Percentiles rank a stretch among this genome's conserved stretches.
phyloP scores from a whole-genome alignment of 2,888 invertebrate genomes.

The Tipula unca region DNA sequence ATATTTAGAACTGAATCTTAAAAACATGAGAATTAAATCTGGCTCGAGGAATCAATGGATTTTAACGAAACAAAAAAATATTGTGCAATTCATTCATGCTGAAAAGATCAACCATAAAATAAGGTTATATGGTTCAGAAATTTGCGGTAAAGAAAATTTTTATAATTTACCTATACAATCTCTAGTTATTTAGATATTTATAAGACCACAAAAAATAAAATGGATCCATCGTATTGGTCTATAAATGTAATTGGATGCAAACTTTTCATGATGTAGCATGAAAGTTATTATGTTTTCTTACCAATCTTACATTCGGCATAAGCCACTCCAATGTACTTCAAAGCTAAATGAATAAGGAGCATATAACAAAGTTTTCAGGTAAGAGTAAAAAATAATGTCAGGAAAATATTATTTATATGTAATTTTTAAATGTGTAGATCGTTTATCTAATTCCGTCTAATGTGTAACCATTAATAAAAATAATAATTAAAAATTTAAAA shows the following conservation, averaged over 20 bases:
- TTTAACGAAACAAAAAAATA: neutral
- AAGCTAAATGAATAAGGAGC: neutral
- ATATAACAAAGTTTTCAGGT: neutral
- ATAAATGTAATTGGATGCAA: neutral
- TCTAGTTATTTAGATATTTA: neutral
- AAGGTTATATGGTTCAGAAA: neutral
- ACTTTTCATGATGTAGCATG: neutral
- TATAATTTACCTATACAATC: neutral
- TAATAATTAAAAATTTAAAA: no score
- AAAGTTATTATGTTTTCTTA: neutral
- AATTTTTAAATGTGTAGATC: no score
- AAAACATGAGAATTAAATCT: neutral
- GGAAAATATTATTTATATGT: no score
- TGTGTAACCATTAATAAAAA: neutral
- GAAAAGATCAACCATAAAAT: neutral
- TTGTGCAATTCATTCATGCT: neutral
- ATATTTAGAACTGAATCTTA: neutral
- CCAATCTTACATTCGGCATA: neutral
- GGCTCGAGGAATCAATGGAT: neutral
- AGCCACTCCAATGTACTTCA: no score
- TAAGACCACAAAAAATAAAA: neutral
- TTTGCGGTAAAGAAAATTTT: neutral
- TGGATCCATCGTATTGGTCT: neutral
- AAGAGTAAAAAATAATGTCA: no score
- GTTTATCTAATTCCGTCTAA: neutral